Evolutionary conservation across 2,113 vertebrate genomes (phyloP).

Genomic region (Galemys pyrenaicus): DNA sequence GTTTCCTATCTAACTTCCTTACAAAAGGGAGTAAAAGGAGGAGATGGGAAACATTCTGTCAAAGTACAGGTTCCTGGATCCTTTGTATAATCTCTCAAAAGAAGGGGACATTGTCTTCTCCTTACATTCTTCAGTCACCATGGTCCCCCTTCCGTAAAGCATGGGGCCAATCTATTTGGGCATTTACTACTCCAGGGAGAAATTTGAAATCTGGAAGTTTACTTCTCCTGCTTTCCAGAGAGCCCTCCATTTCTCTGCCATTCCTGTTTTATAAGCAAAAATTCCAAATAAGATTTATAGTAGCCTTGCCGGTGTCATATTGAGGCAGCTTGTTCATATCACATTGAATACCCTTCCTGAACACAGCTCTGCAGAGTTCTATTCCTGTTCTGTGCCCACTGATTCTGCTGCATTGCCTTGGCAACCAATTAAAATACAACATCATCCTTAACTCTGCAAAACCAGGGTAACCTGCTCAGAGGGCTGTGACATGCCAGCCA

Average conservation of each 20-base stretch:
- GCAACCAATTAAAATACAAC: constrained; percentile 84
- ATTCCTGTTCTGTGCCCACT: constrained; percentile 77
- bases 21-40: neutral
- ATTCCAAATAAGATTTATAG: neutral
- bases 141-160: accelerated
- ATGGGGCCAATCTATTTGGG: neutral
- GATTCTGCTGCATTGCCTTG: constrained; percentile 84
- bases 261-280: constrained; percentile 47
- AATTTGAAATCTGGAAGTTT: neutral
- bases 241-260: neutral
- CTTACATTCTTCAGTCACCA: neutral
- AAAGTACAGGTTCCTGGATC: neutral
- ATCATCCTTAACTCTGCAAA: constrained; percentile 73
- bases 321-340: neutral
- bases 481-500: neutral
- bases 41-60: neutral
- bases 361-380: constrained; percentile 66
- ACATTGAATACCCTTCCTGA: constrained; percentile 24
- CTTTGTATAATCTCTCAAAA: neutral
- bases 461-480: constrained; percentile 75
- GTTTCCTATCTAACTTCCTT: neutral
- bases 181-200: neutral
- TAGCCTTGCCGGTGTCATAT: neutral
- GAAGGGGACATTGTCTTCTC: accelerated
- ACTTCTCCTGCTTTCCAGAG: neutral